These are phyloP conservation scores for Laticauda laticaudata DNA, from an alignment of 2,113 vertebrate genomes.

Conservation along the genomic window DNA sequence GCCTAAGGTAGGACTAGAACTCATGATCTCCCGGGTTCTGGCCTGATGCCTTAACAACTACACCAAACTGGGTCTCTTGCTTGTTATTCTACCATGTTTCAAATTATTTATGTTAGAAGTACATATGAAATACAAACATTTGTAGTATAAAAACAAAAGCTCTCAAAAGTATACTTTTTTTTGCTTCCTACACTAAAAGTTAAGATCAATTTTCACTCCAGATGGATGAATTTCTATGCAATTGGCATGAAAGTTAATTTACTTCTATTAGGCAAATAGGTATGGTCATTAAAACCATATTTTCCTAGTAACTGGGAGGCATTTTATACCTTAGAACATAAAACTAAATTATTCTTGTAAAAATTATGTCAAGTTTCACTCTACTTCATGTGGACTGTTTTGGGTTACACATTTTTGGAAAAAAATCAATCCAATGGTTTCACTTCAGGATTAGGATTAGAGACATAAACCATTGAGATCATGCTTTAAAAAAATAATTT, in stretches of 20 bases:
- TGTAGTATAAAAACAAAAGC: not conserved
- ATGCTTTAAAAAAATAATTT: not conserved
- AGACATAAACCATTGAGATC: not conserved
- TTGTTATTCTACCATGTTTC: not conserved
- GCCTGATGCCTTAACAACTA: not conserved
- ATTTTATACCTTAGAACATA: not conserved
- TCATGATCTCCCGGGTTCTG: not conserved
- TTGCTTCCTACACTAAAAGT: not conserved
- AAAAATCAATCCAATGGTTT: not conserved
- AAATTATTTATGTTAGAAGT: not conserved
- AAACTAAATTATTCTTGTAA: not conserved
- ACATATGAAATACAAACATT: not conserved
- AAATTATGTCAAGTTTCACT: not conserved
- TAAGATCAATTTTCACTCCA: not conserved
- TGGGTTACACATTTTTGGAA: not conserved
- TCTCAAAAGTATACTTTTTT: too few relatives aligned
- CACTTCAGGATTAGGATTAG: not conserved
- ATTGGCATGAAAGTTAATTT: not conserved
- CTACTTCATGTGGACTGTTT: not conserved
- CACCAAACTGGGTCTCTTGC: not conserved
- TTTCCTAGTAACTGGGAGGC: not conserved
- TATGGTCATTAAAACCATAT: not conserved
- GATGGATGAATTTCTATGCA: not conserved
- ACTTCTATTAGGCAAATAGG: not conserved
- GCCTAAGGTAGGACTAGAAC: not conserved